These are phyloP conservation scores for Neoitamus cyanurus DNA, from an alignment of 2,888 invertebrate species.

Conservation along the genomic window DNA sequence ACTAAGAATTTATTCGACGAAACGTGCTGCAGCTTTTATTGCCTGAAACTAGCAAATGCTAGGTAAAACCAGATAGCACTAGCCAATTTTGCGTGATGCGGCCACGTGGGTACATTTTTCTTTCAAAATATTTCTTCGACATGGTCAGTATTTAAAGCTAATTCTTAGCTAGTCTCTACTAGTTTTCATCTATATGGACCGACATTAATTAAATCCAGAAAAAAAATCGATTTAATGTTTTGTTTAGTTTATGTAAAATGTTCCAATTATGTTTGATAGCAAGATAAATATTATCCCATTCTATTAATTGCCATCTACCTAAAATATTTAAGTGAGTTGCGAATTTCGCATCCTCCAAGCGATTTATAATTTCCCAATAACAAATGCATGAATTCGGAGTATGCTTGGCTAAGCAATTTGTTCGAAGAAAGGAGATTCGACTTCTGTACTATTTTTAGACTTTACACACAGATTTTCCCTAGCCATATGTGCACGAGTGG, in stretches of 20 bases:
- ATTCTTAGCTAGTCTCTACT: background rate
- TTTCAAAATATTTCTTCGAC: background rate
- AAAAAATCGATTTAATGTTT: background rate
- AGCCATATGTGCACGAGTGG: background rate
- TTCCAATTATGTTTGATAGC: background rate
- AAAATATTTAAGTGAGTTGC: background rate
- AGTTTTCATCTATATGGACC: background rate
- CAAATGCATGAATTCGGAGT: background rate
- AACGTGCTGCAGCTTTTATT: background rate
- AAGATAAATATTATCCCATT: background rate
- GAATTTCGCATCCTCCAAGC: background rate
- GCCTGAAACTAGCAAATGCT: background rate
- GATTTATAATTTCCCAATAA: background rate
- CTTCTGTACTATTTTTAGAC: conserved; percentile 15
- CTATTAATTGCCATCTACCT: background rate
- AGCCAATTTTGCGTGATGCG: background rate
- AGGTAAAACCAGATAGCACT: background rate
- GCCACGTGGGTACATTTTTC: background rate
- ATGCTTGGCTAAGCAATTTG: background rate
- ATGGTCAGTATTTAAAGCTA: background rate
- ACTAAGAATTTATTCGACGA: background rate
- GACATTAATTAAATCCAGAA: background rate
- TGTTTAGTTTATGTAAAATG: background rate
- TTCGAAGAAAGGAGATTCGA: background rate
- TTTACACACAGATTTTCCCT: background rate